Percentiles rank a stretch among this genome's conserved stretches.
phyloP scores from a whole-genome alignment of 2,888 invertebrate genomes.

The Ashinkailepas kermadecensis region DNA sequence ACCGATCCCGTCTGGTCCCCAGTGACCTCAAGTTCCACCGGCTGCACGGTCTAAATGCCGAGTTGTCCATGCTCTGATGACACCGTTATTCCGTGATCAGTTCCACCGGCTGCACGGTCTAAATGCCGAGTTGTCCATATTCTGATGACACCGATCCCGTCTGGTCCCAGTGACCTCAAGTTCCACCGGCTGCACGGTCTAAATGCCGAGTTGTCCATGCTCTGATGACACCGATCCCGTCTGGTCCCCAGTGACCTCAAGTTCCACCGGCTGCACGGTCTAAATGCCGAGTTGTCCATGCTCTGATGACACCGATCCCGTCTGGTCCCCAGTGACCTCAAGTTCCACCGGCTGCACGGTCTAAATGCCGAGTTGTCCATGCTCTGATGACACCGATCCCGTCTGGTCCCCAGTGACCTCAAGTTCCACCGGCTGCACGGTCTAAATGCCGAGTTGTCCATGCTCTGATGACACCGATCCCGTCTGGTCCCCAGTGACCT shows the following conservation, averaged over 20 bases:
- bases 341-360: constrained; percentile 83
- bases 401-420: constrained; percentile 54
- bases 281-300: constrained; percentile 54
- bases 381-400: no score
- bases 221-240: no score
- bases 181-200: constrained; percentile 85
- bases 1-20: constrained; percentile 33
- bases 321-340: constrained; percentile 55
- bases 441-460: constrained; percentile 56
- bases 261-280: constrained; percentile 82
- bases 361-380: constrained; percentile 56
- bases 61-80: no score
- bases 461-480: no score
- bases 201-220: constrained; percentile 52
- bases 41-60: constrained; percentile 78
- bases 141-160: no score
- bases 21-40: constrained; percentile 80
- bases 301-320: no score
- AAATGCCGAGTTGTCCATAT: constrained; percentile 52
- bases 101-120: constrained; percentile 85
- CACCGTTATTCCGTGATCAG: constrained; percentile 39
- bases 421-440: constrained; percentile 85
- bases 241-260: constrained; percentile 58
- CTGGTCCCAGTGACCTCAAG: constrained; percentile 57
- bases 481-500: constrained; percentile 53